A percentile compares a stretch with the other conserved stretches of the same genome.
Conservation (phyloP, 2,888 invertebrate genomes). For the Chymomyza fuscimana region DNA sequence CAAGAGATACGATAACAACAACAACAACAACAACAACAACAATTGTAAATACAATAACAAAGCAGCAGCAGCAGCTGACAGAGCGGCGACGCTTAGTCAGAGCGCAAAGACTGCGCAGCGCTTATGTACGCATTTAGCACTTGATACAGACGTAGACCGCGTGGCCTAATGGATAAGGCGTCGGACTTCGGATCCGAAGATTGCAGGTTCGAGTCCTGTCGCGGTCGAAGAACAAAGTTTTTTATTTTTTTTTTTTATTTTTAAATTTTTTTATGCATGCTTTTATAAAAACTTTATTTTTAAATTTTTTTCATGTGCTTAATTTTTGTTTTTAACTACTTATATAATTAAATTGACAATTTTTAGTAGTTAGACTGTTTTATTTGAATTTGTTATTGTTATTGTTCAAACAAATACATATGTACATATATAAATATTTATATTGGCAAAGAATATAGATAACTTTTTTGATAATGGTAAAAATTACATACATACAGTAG, state of each 20-base stretch:
- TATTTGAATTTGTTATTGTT: too few relatives aligned
- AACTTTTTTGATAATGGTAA: too few relatives aligned
- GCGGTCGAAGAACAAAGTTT: background rate
- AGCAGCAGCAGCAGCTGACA: background rate
- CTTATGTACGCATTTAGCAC: background rate
- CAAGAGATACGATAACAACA: background rate
- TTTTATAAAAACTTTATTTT: background rate
- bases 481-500: too few relatives aligned
- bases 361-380: too few relatives aligned
- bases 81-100: background rate
- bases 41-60: background rate
- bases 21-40: background rate
- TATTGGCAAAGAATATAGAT: too few relatives aligned
- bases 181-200: background rate
- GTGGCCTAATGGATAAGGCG: background rate
- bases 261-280: background rate
- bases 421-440: too few relatives aligned
- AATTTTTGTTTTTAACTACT: background rate
- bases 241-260: constrained; percentile 1
- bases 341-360: too few relatives aligned
- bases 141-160: background rate
- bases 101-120: background rate
- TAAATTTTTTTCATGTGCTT: background rate
- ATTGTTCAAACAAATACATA: too few relatives aligned
- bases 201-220: constrained; percentile 13